phyloP scores from a whole-genome alignment of 2,113 vertebrate species.

The Cryptomyrus ogoouensis region DNA sequence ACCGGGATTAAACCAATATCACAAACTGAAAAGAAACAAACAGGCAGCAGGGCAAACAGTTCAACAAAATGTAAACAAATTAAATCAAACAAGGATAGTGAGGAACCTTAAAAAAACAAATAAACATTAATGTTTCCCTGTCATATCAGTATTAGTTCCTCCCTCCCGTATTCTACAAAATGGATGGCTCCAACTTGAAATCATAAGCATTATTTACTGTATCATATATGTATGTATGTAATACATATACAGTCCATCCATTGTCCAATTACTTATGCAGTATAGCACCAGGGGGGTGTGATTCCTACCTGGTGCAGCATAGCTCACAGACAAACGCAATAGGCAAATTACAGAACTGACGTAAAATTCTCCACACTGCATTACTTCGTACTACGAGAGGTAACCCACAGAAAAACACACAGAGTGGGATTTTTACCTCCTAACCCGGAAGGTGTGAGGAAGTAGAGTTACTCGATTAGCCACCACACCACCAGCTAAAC shows the following conservation, averaged over 20 bases:
- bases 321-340: too few species aligned
- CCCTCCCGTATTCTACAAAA: neutral
- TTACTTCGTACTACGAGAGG: neutral
- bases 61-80: neutral
- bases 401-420: neutral
- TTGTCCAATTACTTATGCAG: neutral
- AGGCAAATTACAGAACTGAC: neutral
- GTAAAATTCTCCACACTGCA: neutral
- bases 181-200: neutral
- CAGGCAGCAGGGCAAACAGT: neutral
- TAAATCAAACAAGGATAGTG: neutral
- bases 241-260: neutral
- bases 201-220: neutral
- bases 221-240: neutral
- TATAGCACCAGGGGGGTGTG: neutral
- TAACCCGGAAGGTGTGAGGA: neutral
- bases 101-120: neutral
- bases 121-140: neutral
- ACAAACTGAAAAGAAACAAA: neutral
- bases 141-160: neutral
- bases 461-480: neutral
- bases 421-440: too few species aligned
- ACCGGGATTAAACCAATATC: neutral
- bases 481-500: neutral
- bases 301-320: neutral